Evolutionary conservation across 2,888 invertebrate species (phyloP), one percentile per base, ranked within the genome.

Genomic region (Ennomos fuscantarius): DNA sequence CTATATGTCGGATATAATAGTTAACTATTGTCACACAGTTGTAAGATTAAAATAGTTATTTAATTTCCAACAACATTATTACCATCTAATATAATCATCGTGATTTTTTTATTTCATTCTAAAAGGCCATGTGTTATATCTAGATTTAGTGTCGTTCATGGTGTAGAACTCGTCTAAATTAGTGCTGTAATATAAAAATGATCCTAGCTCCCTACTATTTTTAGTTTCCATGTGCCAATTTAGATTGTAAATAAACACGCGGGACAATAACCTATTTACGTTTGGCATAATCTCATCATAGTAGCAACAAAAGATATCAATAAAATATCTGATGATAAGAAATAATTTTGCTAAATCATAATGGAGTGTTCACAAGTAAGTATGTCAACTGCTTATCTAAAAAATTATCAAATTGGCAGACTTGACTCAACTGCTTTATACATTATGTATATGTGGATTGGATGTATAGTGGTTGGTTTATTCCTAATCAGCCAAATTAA

Each of bases 191-290:
- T 56, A 8, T 54, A 44, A 32, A 50, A 58, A 63, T 50, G 62
- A 58, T 54, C 61, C 62, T 66, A 62, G 62, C 54, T 57, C 53
- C 62, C 62, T 60, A 65, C 60, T 72, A 70, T 70, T 67, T 61
- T 68, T 69, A 73, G 70, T 73, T 66, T 57, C 61, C 66, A 66
- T 67, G 66, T 65, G 60, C 61, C 65, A 65, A 61, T 57, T 66
- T 65, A 57, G 57, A 65, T 66, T 64, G 72, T 75, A 77, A 77
- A 78, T 71, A 78, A 79, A 79, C 78, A 78, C 73, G 78, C 74
- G 73, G 74, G 64, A 69, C 67, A 78, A 66, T 81, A 82, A 83
- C 82, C 83, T 83, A 81, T 68, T 66, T 69, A 64, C 63, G 50
- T 69, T 63, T 42, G 60, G 59, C 65, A 59, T 68, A 55, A 61